Percentiles rank a stretch among this genome's conserved stretches.
phyloP scores from a whole-genome alignment of 2,888 invertebrate genomes.

The Amphipyra berbera region DNA sequence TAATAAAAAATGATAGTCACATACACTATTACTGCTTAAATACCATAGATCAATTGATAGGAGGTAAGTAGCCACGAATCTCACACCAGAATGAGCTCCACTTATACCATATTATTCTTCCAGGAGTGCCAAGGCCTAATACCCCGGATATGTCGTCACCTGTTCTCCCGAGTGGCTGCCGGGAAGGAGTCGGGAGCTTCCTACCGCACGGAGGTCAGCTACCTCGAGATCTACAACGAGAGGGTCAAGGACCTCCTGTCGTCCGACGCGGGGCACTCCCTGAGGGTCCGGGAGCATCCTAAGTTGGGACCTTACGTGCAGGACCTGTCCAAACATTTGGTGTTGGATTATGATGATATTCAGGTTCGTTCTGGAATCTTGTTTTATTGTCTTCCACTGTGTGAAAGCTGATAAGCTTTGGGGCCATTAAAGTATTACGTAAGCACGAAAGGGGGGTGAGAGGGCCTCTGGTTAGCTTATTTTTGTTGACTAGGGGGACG shows the following conservation, averaged over 20 bases:
- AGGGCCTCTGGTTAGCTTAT: too few relatives aligned
- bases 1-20: too few relatives aligned
- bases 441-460: too few relatives aligned
- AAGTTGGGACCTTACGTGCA: slow-evolving; percentile 96
- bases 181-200: slow-evolving; percentile 95
- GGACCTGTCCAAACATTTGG: slow-evolving; percentile 95
- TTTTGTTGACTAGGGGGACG: too few relatives aligned
- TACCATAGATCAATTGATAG: too few relatives aligned
- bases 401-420: too few relatives aligned
- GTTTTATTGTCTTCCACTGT: neutral
- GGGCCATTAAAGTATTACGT: too few relatives aligned
- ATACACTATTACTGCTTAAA: too few relatives aligned
- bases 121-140: slow-evolving; percentile 95
- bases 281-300: slow-evolving; percentile 95
- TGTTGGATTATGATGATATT: slow-evolving; percentile 96
- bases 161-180: slow-evolving; percentile 95
- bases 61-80: too few relatives aligned
- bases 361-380: slow-evolving; percentile 86
- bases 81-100: too few relatives aligned
- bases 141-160: slow-evolving; percentile 95
- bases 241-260: slow-evolving; percentile 93
- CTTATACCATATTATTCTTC: neutral
- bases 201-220: slow-evolving; percentile 96
- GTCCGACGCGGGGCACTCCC: slow-evolving; percentile 91
- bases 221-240: slow-evolving; percentile 96